Base-by-base conservation (phyloP, 2,113 vertebrate species). In the Himantopus leucocephalus region DNA sequence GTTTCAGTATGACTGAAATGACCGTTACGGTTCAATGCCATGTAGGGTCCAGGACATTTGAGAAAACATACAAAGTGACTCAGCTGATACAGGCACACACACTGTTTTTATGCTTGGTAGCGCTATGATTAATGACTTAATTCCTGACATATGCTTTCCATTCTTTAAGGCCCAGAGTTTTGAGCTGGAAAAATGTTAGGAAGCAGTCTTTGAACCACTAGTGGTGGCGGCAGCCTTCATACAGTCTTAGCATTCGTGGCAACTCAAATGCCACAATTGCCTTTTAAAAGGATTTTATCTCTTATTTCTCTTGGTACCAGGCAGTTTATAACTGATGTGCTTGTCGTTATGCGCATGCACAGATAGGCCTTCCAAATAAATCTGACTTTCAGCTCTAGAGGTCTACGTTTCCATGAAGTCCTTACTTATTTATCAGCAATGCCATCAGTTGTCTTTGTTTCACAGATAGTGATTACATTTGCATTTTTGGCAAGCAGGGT, bases 401-500 rank as follows among this genome's bases (percentile, higher is more conserved):
- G 14, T 62, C 43, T 63, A 6, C 0, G 4, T 79, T 93, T 87
- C 62, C 26, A 37, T 67, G 70, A 93, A 86, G 22, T 52, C n/a
- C 56, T 74, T 27, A 41, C 48, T 71, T 81, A 90, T 95, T 85
- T 89, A 82, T 91, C 79, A 74, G 47, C 56, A 62, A 11, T 43
- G 37, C n/a, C 41, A 41, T 78, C 32, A 39, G 81, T 94, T 89
- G 58, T 90, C 77, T 96, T 92, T 92, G 56, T 80, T 95, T 93
- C 75, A 63, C 71, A 91, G 53, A 89, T 37, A 85, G n/a, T 82
- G 48, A 96, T 77, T 96, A 73, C 86, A 82, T 77, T 82, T 85
- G 81, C 71, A 91, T 91, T 95, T 96, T 96, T 97, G 96, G 88
- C 68, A 90, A 76, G 67, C 60, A 92, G 56, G 53, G 18, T 10